Percentiles rank a stretch among this genome's conserved stretches.
Conservation (phyloP, 2,113 vertebrate species). For the Vulpes vulpes region DNA sequence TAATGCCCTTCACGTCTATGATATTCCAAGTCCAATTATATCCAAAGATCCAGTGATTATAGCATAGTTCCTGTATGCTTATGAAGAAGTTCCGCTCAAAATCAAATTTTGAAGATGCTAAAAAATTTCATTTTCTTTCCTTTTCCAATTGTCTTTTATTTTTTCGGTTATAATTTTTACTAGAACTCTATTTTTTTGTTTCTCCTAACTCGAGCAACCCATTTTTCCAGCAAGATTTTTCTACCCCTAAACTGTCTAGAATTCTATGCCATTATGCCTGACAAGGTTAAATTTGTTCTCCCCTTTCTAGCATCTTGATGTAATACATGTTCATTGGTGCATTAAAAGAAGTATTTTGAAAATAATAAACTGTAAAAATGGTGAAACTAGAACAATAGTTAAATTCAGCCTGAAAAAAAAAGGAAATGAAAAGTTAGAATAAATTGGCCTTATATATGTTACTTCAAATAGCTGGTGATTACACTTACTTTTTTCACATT, state of each 20-base stretch:
- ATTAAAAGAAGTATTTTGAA: background rate
- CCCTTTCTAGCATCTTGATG: background rate
- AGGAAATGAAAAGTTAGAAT: background rate
- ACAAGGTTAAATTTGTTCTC: background rate
- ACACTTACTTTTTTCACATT: background rate
- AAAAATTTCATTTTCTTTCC: background rate
- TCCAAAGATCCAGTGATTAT: background rate
- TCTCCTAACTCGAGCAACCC: background rate
- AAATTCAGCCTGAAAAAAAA: background rate
- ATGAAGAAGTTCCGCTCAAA: background rate
- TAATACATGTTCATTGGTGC: background rate
- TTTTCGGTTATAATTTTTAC: background rate
- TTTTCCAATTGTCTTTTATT: background rate
- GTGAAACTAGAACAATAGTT: background rate
- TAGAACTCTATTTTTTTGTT: background rate
- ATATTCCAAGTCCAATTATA: background rate
- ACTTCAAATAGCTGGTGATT: background rate
- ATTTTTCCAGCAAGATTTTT: background rate
- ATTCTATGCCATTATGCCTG: background rate
- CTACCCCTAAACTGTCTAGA: background rate
- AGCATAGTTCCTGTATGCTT: background rate
- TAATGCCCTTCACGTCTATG: background rate
- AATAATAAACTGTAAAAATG: background rate
- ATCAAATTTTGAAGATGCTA: background rate
- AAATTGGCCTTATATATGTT: background rate